phyloP scores from a whole-genome alignment of 2,888 invertebrate species.

The Hypsopygia costalis region DNA sequence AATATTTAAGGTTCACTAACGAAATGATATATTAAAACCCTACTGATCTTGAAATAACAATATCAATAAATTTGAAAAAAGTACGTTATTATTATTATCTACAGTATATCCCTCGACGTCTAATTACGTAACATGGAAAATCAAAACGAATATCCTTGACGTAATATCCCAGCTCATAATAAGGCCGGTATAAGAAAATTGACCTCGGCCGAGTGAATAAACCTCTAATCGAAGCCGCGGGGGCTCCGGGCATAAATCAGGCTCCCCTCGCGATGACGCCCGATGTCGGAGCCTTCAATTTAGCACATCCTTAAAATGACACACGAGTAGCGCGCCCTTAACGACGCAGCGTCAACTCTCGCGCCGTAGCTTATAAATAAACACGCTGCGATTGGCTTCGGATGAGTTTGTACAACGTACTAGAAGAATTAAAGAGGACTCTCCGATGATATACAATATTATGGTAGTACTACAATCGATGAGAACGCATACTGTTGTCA shows the following conservation, averaged over 20 bases:
- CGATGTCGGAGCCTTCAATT: slow-evolving; percentile 74
- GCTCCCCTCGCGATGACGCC: slow-evolving; percentile 71
- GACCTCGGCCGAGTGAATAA: slow-evolving; percentile 75
- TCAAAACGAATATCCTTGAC: slow-evolving; percentile 6
- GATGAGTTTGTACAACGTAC: too few relatives aligned
- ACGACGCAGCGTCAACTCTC: slow-evolving; percentile 65
- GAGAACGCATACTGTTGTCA: too few relatives aligned
- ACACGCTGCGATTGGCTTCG: slow-evolving; percentile 22
- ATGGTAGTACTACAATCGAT: too few relatives aligned
- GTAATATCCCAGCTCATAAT: slow-evolving; percentile 26
- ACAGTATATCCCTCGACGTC: not conserved
- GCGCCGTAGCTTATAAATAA: slow-evolving; percentile 50
- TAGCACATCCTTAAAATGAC: slow-evolving; percentile 81
- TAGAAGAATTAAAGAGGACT: not conserved
- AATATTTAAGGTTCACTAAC: too few relatives aligned
- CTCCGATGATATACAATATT: too few relatives aligned
- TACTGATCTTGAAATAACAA: too few relatives aligned
- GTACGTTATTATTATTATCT: too few relatives aligned
- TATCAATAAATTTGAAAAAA: too few relatives aligned
- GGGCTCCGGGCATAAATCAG: slow-evolving; percentile 71
- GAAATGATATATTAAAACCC: too few relatives aligned
- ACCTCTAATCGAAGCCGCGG: slow-evolving; percentile 63
- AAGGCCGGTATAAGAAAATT: slow-evolving; percentile 63
- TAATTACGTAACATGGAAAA: slow-evolving; percentile 8
- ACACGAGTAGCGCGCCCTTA: slow-evolving; percentile 73